These are phyloP conservation scores for Pilophorus perplexus DNA, from an alignment of 2,888 invertebrate species.

Conservation along the genomic window DNA sequence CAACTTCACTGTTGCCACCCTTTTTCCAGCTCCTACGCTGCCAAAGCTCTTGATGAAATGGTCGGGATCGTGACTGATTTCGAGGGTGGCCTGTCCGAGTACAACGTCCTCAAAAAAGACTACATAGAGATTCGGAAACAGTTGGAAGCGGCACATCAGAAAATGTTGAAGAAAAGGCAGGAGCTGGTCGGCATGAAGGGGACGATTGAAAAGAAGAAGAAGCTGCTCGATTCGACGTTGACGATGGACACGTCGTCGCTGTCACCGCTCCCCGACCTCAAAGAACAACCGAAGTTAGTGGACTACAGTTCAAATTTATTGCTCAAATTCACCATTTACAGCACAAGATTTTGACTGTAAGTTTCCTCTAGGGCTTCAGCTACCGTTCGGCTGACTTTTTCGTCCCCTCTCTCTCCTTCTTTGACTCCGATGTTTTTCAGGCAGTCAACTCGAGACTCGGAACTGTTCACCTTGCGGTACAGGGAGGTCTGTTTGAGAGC, in stretches of 20 bases:
- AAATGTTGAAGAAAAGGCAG: conserved; percentile 23
- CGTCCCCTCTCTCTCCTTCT: too few species aligned
- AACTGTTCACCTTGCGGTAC: conserved; percentile 38
- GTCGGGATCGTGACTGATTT: conserved; percentile 11
- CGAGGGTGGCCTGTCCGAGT: conserved; percentile 17
- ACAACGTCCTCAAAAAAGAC: conserved; percentile 16
- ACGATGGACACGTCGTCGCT: conserved; percentile 31
- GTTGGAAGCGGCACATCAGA: conserved; percentile 14
- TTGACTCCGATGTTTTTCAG: too few species aligned
- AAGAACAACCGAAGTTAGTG: conserved; percentile 33
- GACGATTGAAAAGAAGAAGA: conserved; percentile 27
- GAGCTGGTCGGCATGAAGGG: conserved; percentile 16
- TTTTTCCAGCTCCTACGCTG: conserved; percentile 31
- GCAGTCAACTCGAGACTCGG: conserved; percentile 30
- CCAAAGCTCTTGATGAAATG: conserved; percentile 30
- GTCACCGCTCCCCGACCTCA: conserved; percentile 23
- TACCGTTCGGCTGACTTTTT: too few species aligned
- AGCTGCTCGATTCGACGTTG: conserved; percentile 16
- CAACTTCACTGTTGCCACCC: too few species aligned
- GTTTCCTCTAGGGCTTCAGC: too few species aligned
- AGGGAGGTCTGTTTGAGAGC: conserved; percentile 42
- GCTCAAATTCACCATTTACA: too few species aligned
- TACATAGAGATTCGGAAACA: conserved; percentile 14
- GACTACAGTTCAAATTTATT: background rate
- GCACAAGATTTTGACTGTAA: too few species aligned